A percentile compares a stretch with the other conserved stretches of the same genome.
These are phyloP conservation scores for Drusus annulatus DNA, from an alignment of 1,140 invertebrate genomes.

Conservation along the genomic window DNA sequence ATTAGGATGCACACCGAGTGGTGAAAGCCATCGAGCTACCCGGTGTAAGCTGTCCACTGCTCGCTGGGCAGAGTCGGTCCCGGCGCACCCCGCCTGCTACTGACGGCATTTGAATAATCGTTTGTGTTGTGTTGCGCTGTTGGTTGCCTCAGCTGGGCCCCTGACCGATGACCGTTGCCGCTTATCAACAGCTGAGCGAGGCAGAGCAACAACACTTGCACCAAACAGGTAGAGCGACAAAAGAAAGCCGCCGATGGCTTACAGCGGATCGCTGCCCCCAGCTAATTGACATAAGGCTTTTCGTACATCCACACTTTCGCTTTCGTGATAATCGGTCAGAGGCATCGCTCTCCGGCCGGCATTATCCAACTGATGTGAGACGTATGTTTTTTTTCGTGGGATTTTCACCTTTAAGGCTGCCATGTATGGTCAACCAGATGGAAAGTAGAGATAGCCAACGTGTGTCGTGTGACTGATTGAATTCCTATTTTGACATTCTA, in stretches of 20 bases:
- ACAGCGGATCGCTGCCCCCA: not conserved
- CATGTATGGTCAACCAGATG: conserved; percentile 22
- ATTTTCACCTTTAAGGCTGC: conserved; percentile 37
- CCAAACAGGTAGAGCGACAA: conserved; percentile 15
- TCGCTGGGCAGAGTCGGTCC: not conserved
- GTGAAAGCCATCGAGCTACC: conserved; percentile 9
- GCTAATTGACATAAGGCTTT: conserved; percentile 20
- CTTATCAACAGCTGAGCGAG: conserved; percentile 29
- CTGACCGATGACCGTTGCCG: conserved; percentile 8
- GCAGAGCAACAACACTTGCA: not conserved
- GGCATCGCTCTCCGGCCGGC: conserved; percentile 14
- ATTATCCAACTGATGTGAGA: not conserved
- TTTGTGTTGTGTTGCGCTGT: not conserved
- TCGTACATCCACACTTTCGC: conserved; percentile 32
- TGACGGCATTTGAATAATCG: conserved; percentile 36
- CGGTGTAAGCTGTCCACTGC: not conserved
- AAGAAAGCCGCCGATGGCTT: conserved; percentile 35
- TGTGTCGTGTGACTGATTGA: conserved; percentile 20
- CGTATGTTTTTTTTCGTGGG: conserved; percentile 21
- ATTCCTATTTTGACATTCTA: conserved; percentile 21
- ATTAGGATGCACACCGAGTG: conserved; percentile 15
- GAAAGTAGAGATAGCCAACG: conserved; percentile 26
- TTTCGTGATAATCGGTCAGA: conserved; percentile 34
- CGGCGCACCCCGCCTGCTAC: not conserved
- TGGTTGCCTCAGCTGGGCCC: not conserved